Conservation (phyloP, 2,797 vertebrate species). For the Lutjanus argentimaculatus region DNA sequence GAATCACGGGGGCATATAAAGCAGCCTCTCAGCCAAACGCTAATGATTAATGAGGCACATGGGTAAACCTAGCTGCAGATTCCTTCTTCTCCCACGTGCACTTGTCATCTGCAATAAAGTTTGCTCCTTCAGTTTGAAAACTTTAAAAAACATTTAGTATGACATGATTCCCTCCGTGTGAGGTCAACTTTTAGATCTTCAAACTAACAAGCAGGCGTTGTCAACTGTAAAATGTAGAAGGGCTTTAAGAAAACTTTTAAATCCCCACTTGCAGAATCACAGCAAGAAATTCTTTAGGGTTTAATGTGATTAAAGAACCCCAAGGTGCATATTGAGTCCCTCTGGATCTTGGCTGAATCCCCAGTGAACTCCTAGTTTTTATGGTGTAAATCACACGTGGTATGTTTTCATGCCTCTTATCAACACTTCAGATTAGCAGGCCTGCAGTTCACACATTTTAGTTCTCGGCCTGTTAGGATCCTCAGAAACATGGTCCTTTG, state of each 20-base stretch:
- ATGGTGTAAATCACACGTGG: conserved; percentile 68
- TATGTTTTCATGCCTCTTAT: conserved; percentile 81
- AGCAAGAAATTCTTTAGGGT: neutral
- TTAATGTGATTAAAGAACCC: conserved; percentile 20
- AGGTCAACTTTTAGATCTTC: conserved; percentile 20
- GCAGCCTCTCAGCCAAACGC: conserved; percentile 56
- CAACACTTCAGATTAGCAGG: conserved; percentile 80
- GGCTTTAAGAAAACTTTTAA: neutral
- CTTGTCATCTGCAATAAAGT: conserved; percentile 51
- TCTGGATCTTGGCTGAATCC: conserved; percentile 56
- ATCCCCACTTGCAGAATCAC: neutral
- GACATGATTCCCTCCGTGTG: conserved; percentile 5
- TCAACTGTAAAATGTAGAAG: neutral
- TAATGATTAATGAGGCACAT: conserved; percentile 63
- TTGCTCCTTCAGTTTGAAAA: conserved; percentile 21
- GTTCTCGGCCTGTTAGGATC: conserved; percentile 79
- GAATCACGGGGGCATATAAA: conserved; percentile 41
- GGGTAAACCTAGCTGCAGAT: conserved; percentile 35
- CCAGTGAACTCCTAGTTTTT: conserved; percentile 54
- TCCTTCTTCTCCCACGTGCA: conserved; percentile 24
- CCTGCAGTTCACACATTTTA: conserved; percentile 83
- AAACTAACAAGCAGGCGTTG: neutral
- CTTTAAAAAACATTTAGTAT: neutral
- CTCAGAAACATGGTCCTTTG: conserved; percentile 81
- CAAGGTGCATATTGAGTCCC: conserved; percentile 28